Percentiles rank a stretch among this genome's conserved stretches.
Evolutionary conservation across 2,113 vertebrate genomes (phyloP).

Genomic region (Pelecanus crispus): DNA sequence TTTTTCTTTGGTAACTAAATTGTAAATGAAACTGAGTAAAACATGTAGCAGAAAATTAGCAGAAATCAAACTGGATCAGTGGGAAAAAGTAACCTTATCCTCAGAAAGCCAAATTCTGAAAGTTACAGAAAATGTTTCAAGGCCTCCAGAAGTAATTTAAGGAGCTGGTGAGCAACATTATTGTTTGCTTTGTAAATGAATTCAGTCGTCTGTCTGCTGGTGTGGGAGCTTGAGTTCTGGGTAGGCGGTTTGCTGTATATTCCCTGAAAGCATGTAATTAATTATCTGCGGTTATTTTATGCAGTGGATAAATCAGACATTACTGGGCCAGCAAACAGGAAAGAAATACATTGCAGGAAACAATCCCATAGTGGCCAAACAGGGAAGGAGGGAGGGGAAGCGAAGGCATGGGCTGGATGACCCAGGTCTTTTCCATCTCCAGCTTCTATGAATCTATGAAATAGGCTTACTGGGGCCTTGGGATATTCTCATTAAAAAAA

Average conservation of each 20-base stretch:
- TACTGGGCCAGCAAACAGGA: slow-evolving; percentile 14
- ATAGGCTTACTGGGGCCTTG: slow-evolving; percentile 12
- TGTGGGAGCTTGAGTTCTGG: slow-evolving; percentile 25
- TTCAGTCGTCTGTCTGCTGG: neutral
- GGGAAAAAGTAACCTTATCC: slow-evolving; percentile 34
- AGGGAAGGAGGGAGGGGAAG: neutral
- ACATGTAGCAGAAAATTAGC: slow-evolving; percentile 26
- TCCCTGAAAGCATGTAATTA: slow-evolving; percentile 58
- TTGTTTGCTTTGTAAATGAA: slow-evolving; percentile 47
- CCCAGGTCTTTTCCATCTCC: neutral
- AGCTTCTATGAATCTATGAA: neutral
- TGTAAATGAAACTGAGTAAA: slow-evolving; percentile 34
- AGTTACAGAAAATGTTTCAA: slow-evolving; percentile 32
- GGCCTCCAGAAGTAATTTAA: slow-evolving; percentile 38
- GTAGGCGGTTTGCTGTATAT: neutral
- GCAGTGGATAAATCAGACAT: slow-evolving; percentile 57
- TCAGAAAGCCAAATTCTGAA: neutral
- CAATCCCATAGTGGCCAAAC: neutral
- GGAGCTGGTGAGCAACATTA: neutral
- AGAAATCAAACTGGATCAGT: slow-evolving; percentile 18
- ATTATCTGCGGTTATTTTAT: slow-evolving; percentile 60
- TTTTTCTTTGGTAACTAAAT: neutral
- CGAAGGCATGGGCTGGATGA: neutral
- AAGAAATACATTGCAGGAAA: neutral
- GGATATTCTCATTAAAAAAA: slow-evolving; percentile 27